These are phyloP conservation scores for Tupiocoris notatus DNA, from an alignment of 2,888 invertebrate species.

Conservation along the genomic window DNA sequence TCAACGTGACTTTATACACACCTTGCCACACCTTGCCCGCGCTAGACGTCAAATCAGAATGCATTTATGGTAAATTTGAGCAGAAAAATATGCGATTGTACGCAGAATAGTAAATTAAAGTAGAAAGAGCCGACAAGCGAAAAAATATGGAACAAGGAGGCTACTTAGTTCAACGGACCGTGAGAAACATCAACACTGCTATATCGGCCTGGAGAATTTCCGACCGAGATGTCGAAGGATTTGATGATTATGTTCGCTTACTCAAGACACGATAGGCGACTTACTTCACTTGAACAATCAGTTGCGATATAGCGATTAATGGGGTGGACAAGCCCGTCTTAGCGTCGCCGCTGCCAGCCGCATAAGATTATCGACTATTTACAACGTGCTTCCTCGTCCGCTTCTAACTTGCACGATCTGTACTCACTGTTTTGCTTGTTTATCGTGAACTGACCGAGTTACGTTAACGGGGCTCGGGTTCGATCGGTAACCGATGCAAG, in stretches of 20 bases:
- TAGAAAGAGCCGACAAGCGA: too few species aligned
- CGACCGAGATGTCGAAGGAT: not conserved
- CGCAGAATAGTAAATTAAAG: too few species aligned
- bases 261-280: not conserved
- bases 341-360: not conserved
- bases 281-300: constrained; percentile 14
- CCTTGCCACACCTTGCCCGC: too few species aligned
- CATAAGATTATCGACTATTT: constrained; percentile 27
- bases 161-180: not conserved
- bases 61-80: too few species aligned
- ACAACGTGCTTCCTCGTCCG: not conserved
- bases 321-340: constrained; percentile 17
- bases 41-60: too few species aligned
- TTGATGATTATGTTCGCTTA: constrained; percentile 16
- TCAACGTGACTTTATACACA: too few species aligned
- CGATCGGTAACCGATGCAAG: not conserved
- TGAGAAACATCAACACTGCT: not conserved
- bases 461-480: not conserved
- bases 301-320: constrained; percentile 22
- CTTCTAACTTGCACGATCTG: not conserved
- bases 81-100: too few species aligned
- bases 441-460: not conserved
- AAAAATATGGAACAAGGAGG: not conserved
- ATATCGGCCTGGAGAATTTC: not conserved
- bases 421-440: not conserved